These are phyloP conservation scores for Danaus melanippus DNA, from an alignment of 1,140 invertebrate species.

Conservation along the genomic window DNA sequence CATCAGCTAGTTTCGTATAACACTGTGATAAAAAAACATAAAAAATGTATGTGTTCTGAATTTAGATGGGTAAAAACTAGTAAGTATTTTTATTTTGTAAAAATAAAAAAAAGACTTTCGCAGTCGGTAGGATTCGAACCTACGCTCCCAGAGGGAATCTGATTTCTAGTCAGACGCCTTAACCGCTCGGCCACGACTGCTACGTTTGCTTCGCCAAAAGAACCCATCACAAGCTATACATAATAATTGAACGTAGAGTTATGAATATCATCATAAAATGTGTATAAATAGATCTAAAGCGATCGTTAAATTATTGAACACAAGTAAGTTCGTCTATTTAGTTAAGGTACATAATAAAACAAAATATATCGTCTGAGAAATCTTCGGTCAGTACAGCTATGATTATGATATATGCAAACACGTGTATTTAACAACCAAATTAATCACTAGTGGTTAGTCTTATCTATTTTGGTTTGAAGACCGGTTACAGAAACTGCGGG, in stretches of 20 bases:
- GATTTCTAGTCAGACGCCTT: conserved; percentile 90
- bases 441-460: conserved; percentile 13
- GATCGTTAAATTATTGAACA: conserved; percentile 3
- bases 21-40: not conserved
- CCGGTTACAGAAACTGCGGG: not conserved
- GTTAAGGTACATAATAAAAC: conserved; percentile 4
- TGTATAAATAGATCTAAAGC: not conserved
- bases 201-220: not conserved
- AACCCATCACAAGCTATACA: too few species aligned
- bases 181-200: conserved; percentile 89
- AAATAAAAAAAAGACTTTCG: conserved; percentile 38
- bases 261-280: conserved; percentile 1
- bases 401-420: conserved; percentile 12
- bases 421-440: conserved; percentile 10
- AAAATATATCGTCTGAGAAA: conserved; percentile 3
- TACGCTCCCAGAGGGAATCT: conserved; percentile 89
- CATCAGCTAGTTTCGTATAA: too few species aligned
- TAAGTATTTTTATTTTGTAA: too few species aligned
- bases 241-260: not conserved
- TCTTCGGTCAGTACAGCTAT: not conserved
- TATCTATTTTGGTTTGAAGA: conserved; percentile 12
- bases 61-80: too few species aligned
- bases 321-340: not conserved
- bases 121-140: conserved; percentile 89
- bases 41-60: not conserved